Conservation (phyloP, 2,888 invertebrate species). For the Melanophora roralis region DNA sequence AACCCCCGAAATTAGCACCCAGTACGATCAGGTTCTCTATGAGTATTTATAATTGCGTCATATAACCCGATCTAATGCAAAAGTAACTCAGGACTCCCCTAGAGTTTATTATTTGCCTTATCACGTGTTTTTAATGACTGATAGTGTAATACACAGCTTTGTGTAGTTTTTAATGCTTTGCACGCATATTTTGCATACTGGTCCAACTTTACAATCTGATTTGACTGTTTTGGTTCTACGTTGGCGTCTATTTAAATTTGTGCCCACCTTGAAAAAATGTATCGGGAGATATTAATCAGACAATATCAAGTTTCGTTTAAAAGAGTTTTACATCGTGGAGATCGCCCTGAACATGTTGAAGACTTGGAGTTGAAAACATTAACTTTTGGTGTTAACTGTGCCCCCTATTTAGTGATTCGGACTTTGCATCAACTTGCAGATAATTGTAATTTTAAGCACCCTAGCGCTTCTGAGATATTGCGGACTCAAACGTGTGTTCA, state of each 20-base stretch:
- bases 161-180: slow-evolving; percentile 50
- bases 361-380: slow-evolving; percentile 11
- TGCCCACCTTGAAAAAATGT: slow-evolving; percentile 56
- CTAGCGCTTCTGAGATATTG: slow-evolving; percentile 34
- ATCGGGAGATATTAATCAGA: slow-evolving; percentile 14
- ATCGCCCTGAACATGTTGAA: not conserved
- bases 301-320: slow-evolving; percentile 1
- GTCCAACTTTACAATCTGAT: slow-evolving; percentile 49
- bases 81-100: not conserved
- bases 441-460: slow-evolving; percentile 11
- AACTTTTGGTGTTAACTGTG: too few relatives aligned
- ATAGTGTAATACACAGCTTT: slow-evolving; percentile 16
- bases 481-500: slow-evolving; percentile 49
- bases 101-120: not conserved
- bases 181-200: slow-evolving; percentile 33
- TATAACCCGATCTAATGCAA: not conserved
- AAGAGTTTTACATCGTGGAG: slow-evolving; percentile 3
- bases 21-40: not conserved
- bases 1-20: not conserved
- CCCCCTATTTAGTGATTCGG: not conserved
- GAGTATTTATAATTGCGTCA: not conserved
- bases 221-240: slow-evolving; percentile 38
- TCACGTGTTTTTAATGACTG: slow-evolving; percentile 2
- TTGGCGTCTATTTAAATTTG: slow-evolving; percentile 33
- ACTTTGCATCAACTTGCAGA: slow-evolving; percentile 29